phyloP scores from a whole-genome alignment of 2,113 vertebrate species.

The Bubalus kerabau region DNA sequence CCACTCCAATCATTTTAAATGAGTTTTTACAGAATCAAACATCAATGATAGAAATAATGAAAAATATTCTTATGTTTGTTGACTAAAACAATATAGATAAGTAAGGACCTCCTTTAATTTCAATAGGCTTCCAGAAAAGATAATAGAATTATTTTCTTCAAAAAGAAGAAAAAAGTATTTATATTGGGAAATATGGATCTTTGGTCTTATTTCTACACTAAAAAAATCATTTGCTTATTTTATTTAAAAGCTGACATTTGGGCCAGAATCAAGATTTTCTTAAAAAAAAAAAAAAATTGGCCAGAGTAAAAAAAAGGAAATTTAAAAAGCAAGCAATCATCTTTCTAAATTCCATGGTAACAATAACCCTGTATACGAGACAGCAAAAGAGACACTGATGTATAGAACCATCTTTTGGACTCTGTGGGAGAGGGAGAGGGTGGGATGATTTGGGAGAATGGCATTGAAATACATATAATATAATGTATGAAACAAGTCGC shows the following conservation, averaged over 20 bases:
- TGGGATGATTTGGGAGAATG: too few relatives aligned
- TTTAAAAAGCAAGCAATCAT: not conserved
- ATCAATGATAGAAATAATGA: not conserved
- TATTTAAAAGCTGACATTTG: constrained; percentile 8
- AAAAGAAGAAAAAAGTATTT: not conserved
- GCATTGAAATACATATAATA: too few relatives aligned
- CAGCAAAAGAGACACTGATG: too few relatives aligned
- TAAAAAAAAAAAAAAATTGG: not conserved
- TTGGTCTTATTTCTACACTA: not conserved
- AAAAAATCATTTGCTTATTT: constrained; percentile 7
- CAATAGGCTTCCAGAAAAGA: not conserved
- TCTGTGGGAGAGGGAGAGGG: too few relatives aligned
- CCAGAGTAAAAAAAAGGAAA: not conserved
- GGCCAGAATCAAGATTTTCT: not conserved
- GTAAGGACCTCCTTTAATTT: not conserved
- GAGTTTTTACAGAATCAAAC: not conserved
- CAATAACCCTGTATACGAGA: too few relatives aligned
- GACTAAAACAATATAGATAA: not conserved
- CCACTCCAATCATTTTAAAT: not conserved
- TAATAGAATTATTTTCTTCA: not conserved
- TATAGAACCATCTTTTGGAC: too few relatives aligned
- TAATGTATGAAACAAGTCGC: too few relatives aligned
- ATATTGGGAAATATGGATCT: not conserved
- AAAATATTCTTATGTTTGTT: not conserved
- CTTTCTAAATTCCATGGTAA: too few relatives aligned